Evolutionary conservation across 2,113 vertebrate genomes (phyloP).

Genomic region (Salvelinus alpinus): DNA sequence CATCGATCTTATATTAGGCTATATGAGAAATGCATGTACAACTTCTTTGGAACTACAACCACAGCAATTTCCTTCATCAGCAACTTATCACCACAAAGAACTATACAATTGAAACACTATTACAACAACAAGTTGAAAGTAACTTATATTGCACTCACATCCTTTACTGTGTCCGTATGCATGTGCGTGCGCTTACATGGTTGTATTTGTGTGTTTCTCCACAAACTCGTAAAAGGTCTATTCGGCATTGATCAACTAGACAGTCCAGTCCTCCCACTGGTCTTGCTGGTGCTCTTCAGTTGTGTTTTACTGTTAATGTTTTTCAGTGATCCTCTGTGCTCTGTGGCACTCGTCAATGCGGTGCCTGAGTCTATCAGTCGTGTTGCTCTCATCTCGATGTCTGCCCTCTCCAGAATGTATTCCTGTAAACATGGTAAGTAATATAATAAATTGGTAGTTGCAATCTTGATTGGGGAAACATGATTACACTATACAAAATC

Average conservation of each 20-base stretch:
- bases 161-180: too few species aligned
- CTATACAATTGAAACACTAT: too few species aligned
- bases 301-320: conserved; percentile 49
- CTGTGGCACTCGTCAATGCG: conserved; percentile 22
- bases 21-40: too few species aligned
- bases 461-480: background rate
- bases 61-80: too few species aligned
- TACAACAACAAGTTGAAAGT: too few species aligned
- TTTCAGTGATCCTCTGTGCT: conserved; percentile 41
- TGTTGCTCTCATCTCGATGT: conserved; percentile 56
- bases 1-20: too few species aligned
- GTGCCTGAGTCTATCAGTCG: conserved; percentile 26
- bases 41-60: too few species aligned
- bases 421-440: conserved; percentile 61
- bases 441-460: background rate
- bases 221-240: background rate
- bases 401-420: conserved; percentile 72
- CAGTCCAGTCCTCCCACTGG: conserved; percentile 48
- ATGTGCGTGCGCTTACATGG: background rate
- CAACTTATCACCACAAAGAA: too few species aligned
- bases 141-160: too few species aligned
- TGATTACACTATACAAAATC: background rate
- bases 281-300: conserved; percentile 63
- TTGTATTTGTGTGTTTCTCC: background rate
- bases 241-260: conserved; percentile 24